Evolutionary conservation across 2,888 invertebrate species (phyloP), one percentile per base, ranked within the genome.

Genomic region (Alitta virens): DNA sequence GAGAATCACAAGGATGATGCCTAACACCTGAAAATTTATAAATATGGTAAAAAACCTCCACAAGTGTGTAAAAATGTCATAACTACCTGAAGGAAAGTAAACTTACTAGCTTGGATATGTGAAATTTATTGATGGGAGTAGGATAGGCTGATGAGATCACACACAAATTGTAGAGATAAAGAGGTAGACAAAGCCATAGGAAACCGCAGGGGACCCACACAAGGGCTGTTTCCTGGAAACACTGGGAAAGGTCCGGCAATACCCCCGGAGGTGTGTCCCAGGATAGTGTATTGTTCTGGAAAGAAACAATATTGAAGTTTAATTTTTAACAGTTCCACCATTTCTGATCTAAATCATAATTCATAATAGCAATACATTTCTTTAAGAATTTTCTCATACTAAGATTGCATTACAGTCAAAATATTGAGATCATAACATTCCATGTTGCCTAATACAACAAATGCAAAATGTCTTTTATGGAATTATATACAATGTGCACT

Each of bases 181-280:
- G 84, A 49, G 88, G 83, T 5, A 89, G 85, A 73, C 90, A 88
- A 0, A 87, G 70, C 92, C 92, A 94, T 18, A 94, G 84, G 80
- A 91, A 92, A 55, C 86, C 85, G 81, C 92, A 92, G 0, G 96
- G 96, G 38, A 87, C 83, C 95, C 95, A 97, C 56, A 93, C 86
- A 25, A 97, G 83, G 1, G 91, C 88, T 0, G 96, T 95, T 80
- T 91, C 90, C 83, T 94, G 90, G 82, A 96, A 95, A 83, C 96
- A 97, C 77, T 86, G 86, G 66, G 95, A 91, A 70, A 97, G 86
- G 78, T 92, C 89, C 46, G 94, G n/a, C 5, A 7, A n/a, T 7
- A 12, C 3, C 33, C 33, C 33, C n/a, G n/a, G n/a, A 33, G 33
- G 7, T 5, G 46, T 46, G n/a, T 46, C n/a, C 46, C 46, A 46